Base-by-base conservation (phyloP, 2,797 vertebrate species). In the Xyrichtys novacula region DNA sequence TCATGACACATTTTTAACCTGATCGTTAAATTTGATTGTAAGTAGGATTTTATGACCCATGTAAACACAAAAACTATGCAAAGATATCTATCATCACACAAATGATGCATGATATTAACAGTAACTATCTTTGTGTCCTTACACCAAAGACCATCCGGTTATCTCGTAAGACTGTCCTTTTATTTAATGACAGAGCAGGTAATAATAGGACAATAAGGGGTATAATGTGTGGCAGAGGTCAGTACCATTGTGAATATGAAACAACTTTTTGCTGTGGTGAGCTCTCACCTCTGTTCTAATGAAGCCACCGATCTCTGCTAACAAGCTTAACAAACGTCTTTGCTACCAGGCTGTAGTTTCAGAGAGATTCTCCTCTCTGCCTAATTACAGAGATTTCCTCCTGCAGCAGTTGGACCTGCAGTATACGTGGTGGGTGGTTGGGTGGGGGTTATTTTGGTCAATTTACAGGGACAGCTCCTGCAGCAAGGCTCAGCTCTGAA, bases 311-410 rank as follows among this genome's bases (percentile, higher is more conserved):
- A 69, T 79, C 58, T 70, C 56, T 65, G 2, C 87, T 91, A 90
- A 92, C 88, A 79, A 85, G 86, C 86, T 73, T 88, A 90, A 89
- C 76, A 28, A 90, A 89, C 80, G 80, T 74, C 77, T 89, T 61
- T 42, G 44, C 84, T 88, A 85, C 82, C 86, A 80, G 69, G 63
- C 81, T 38, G 67, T 88, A 89, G 91, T 92, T 88, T 87, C 80
- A 60, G 62, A 34, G 75, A 85, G 74, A 76, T 74, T 74, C 63
- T 83, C 75, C 74, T 80, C 64, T 65, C 85, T 74, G 78, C 75
- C 85, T 89, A 91, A 92, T 91, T 90, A 85, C 77, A 74, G 85
- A 81, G 85, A 80, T 89, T 88, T 88, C 78, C 78, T 54, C 68
- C 76, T 61, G 76, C 75, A 83, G 28, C 71, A 29, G 76, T 84